Base-by-base conservation (phyloP, 2,797 vertebrate species). In the Ptychadena robeensis region DNA sequence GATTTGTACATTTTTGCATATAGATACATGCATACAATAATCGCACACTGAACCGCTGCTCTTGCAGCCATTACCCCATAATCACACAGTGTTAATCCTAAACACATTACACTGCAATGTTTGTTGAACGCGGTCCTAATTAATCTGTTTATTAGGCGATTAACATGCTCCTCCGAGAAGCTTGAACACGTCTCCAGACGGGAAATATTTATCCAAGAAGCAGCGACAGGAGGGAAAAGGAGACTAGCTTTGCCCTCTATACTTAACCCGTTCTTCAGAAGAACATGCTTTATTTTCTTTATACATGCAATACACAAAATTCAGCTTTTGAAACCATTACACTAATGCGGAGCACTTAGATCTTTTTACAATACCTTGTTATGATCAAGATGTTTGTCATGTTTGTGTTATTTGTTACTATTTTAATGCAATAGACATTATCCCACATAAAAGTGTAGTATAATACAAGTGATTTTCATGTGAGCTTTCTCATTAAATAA, bases 71-170 rank as follows among this genome's bases (percentile, higher is more conserved):
- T 59, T 75, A 69, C 64, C 53, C 73, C 28, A 35, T 82, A 82
- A 82, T 82, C 73, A 82, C 64, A 59, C 65, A 82, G 65, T 44
- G 65, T 82, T 82, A 82, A 82, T 75, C 64, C 80, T 76, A 69
- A 82, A 82, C 80, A 82, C 80, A 76, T 82, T 82, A 82, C 80
- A 82, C 64, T 76, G 65, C 64, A 75, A 76, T 82, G 80, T 82
- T 82, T 82, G 80, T 82, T 76, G 73, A 75, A 69, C 80, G 44
- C 27, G 28, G 72, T 73, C 73, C 80, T 82, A 82, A 82, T 82
- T 82, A 82, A 82, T 82, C 80, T 14, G 64, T 75, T 82, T 82
- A 82, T 75, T 82, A 82, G 48, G 34, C 34, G 80, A 82, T 82
- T 82, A 82, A 75, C 80, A 82, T 82, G 73, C 80, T 74, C 80